Percentiles rank a stretch among this genome's conserved stretches.
These are phyloP conservation scores for Drosophila robusta DNA, from an alignment of 2,888 invertebrate species.

Conservation along the genomic window DNA sequence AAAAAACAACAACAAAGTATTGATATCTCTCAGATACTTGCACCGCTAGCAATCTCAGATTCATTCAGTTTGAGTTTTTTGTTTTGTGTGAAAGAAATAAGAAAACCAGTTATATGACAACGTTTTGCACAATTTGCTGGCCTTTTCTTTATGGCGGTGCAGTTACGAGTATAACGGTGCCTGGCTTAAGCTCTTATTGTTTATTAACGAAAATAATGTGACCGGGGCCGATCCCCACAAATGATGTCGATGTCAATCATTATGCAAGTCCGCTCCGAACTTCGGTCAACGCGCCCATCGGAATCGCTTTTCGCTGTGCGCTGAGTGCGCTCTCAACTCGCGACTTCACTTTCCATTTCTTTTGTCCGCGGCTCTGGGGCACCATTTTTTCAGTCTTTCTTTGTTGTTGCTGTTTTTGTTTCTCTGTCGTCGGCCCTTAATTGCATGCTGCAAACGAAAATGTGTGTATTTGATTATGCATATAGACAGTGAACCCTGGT, in stretches of 20 bases:
- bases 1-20: not conserved
- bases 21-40: conserved; percentile 11
- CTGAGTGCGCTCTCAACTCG: conserved; percentile 27
- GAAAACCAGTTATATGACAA: conserved; percentile 58
- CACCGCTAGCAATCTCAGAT: conserved; percentile 11
- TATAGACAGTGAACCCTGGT: conserved; percentile 65
- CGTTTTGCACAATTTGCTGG: conserved; percentile 64
- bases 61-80: conserved; percentile 38
- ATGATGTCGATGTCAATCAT: conserved; percentile 66
- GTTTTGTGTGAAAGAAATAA: conserved; percentile 5
- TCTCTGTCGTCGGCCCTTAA: conserved; percentile 64
- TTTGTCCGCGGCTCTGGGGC: conserved; percentile 58
- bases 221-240: conserved; percentile 14
- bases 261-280: conserved; percentile 64
- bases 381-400: conserved; percentile 12
- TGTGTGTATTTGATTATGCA: conserved; percentile 16
- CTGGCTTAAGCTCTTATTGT: conserved; percentile 60
- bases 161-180: conserved; percentile 68
- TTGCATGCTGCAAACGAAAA: conserved; percentile 24
- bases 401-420: conserved; percentile 45
- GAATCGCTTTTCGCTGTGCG: conserved; percentile 7
- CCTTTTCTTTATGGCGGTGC: conserved; percentile 33
- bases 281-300: conserved; percentile 69
- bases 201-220: conserved; percentile 58
- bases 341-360: conserved; percentile 71